These are phyloP conservation scores for Anthopleura xanthogrammica DNA, from an alignment of 92 coral and sea anemone species.

Conservation along the genomic window DNA sequence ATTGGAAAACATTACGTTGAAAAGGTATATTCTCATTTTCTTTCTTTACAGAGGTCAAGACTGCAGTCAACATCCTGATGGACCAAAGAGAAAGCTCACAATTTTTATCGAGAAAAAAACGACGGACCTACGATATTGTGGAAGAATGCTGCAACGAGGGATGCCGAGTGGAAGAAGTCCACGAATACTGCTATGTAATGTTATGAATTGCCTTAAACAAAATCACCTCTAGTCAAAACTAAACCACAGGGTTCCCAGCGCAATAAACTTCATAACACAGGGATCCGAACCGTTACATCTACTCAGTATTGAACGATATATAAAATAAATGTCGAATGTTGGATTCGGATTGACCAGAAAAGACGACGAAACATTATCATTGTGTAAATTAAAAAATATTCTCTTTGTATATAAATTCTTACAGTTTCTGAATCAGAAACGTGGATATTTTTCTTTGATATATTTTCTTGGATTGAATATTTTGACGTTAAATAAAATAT, in stretches of 20 bases:
- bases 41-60: constrained; percentile 10
- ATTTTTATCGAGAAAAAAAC: constrained; percentile 39
- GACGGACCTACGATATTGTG: constrained; percentile 45
- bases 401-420: background rate
- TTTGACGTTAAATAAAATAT: too few species aligned
- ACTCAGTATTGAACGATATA: background rate
- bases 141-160: constrained; percentile 72
- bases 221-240: background rate
- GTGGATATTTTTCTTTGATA: background rate
- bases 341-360: background rate
- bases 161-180: constrained; percentile 64
- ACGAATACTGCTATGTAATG: constrained; percentile 51
- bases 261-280: background rate
- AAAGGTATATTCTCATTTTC: background rate
- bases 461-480: too few species aligned
- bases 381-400: background rate
- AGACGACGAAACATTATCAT: background rate
- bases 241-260: background rate
- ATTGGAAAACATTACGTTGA: too few species aligned
- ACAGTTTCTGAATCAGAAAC: background rate
- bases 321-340: background rate
- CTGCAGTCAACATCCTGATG: constrained; percentile 10
- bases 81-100: constrained; percentile 14
- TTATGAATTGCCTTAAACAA: background rate
- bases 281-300: background rate